Percentiles rank a stretch among this genome's conserved stretches.
These are phyloP conservation scores for Catamblyrhynchus diadema DNA, from an alignment of 2,797 vertebrate genomes.

Conservation along the genomic window DNA sequence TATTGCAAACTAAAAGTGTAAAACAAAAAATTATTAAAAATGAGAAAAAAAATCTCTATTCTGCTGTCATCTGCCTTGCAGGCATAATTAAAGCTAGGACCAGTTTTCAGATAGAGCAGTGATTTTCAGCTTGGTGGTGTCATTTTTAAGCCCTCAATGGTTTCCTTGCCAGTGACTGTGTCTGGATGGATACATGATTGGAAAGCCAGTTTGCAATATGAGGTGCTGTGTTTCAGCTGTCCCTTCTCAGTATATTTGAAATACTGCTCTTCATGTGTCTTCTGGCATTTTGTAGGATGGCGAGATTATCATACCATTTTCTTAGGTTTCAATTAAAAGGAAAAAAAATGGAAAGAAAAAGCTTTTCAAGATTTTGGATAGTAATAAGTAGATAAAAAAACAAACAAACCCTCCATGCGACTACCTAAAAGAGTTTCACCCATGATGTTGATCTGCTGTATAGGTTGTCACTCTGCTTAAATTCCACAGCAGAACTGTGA, in stretches of 20 bases:
- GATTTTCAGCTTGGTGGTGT: not conserved
- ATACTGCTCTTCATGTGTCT: not conserved
- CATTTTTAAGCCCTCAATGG: not conserved
- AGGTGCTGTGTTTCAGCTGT: slow-evolving; percentile 4
- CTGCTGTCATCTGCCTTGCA: not conserved
- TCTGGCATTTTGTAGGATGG: not conserved
- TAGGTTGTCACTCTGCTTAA: slow-evolving; percentile 66
- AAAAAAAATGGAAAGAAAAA: not conserved
- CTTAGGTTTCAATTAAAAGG: not conserved
- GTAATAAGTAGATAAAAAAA: slow-evolving; percentile 28
- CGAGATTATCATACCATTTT: not conserved
- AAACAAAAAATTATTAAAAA: not conserved
- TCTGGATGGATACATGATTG: not conserved
- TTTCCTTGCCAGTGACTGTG: not conserved
- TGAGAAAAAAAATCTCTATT: not conserved
- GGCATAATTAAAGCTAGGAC: not conserved
- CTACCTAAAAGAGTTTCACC: slow-evolving; percentile 36
- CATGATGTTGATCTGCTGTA: slow-evolving; percentile 50
- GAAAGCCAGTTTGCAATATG: not conserved
- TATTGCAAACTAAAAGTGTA: not conserved
- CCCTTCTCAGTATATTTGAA: not conserved
- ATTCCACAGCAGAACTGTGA: slow-evolving; percentile 67
- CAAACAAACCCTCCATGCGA: slow-evolving; percentile 15
- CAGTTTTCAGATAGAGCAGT: not conserved
- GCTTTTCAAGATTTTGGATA: not conserved